Evolutionary conservation across 2,888 invertebrate species (phyloP).

Genomic region (Limnephilus auricula): DNA sequence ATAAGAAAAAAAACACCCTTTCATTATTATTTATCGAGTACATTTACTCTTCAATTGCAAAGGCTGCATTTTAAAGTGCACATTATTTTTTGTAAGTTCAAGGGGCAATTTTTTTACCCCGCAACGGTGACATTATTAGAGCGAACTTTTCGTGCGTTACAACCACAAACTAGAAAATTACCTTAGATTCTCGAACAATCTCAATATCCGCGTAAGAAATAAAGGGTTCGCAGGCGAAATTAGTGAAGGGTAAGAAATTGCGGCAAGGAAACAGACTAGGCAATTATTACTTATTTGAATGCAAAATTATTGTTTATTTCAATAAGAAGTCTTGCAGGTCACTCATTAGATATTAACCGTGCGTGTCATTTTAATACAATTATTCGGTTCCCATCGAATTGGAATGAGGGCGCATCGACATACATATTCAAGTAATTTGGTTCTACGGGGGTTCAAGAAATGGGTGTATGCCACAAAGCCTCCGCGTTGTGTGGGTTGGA

Average conservation of each 20-base stretch:
- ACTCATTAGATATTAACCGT: slow-evolving; percentile 63
- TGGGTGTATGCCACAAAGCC: slow-evolving; percentile 40
- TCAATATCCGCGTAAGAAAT: background rate
- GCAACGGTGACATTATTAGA: background rate
- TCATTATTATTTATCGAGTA: background rate
- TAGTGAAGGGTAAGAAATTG: slow-evolving; percentile 19
- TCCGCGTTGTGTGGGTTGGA: slow-evolving; percentile 1
- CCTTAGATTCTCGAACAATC: background rate
- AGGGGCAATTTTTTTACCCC: slow-evolving; percentile 7
- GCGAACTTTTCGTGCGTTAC: slow-evolving; percentile 33
- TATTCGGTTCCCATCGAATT: slow-evolving; percentile 62
- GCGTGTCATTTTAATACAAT: slow-evolving; percentile 64
- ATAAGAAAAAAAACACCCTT: background rate
- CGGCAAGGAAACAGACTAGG: slow-evolving; percentile 22
- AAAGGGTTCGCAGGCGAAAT: slow-evolving; percentile 31
- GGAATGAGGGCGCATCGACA: slow-evolving; percentile 55
- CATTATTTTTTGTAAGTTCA: background rate
- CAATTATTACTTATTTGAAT: slow-evolving; percentile 37
- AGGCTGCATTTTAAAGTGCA: background rate
- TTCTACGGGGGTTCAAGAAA: slow-evolving; percentile 48
- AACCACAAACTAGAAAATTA: slow-evolving; percentile 50
- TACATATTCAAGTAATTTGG: slow-evolving; percentile 49
- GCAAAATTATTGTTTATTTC: slow-evolving; percentile 52
- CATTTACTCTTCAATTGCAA: background rate
- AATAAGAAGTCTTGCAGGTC: slow-evolving; percentile 55